phyloP scores from a whole-genome alignment of 1,140 invertebrate genomes.

The Caerostris extrusa region DNA sequence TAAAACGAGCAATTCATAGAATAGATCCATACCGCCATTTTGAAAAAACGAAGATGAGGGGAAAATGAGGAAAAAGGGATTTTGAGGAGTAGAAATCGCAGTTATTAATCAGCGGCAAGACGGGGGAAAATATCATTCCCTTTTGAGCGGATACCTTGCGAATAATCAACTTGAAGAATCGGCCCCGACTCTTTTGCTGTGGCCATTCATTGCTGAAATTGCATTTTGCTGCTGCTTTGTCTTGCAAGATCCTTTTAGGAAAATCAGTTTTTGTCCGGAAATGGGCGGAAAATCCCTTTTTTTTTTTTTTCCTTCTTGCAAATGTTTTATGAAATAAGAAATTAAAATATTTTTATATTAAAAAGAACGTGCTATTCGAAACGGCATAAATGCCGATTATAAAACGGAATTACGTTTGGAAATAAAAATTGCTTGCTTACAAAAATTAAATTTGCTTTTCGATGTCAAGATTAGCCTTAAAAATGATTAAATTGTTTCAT shows the following conservation, averaged over 20 bases:
- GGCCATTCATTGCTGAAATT: conserved; percentile 31
- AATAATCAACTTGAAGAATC: conserved; percentile 43
- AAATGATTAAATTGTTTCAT: too few relatives aligned
- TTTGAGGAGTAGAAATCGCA: neutral
- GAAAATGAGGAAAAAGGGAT: conserved; percentile 21
- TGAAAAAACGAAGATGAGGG: conserved; percentile 33
- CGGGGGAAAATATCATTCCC: neutral
- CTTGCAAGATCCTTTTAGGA: neutral
- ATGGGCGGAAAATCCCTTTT: neutral
- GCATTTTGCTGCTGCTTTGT: conserved; percentile 33
- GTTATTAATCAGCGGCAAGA: conserved; percentile 40
- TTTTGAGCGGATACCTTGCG: conserved; percentile 12
- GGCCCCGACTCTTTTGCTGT: neutral
- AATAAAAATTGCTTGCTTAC: too few relatives aligned
- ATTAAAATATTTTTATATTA: neutral
- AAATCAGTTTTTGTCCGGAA: neutral
- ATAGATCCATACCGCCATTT: conserved; percentile 47
- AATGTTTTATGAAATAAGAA: neutral
- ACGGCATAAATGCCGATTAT: too few relatives aligned
- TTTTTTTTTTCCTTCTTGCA: neutral
- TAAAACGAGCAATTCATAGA: conserved; percentile 44
- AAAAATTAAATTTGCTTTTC: too few relatives aligned
- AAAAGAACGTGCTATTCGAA: neutral
- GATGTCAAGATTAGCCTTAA: too few relatives aligned
- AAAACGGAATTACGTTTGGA: too few relatives aligned